Evolutionary conservation across 2,888 invertebrate species (phyloP).

Genomic region (Anaspis maculata): DNA sequence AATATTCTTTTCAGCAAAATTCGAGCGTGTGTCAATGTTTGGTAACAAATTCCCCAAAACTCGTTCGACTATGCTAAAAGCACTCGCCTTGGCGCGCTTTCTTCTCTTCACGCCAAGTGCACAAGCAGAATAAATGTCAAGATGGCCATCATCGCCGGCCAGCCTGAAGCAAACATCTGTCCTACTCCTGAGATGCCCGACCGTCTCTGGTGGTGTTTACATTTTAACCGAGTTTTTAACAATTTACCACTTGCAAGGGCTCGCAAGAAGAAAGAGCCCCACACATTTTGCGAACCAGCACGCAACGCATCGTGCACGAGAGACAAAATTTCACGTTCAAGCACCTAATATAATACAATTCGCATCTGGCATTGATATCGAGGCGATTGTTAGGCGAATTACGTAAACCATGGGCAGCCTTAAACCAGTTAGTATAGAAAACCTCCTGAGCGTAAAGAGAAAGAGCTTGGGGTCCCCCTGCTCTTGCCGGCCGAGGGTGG

Average conservation of each 20-base stretch:
- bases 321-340: conserved; percentile 2
- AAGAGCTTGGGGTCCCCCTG: conserved; percentile 14
- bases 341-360: conserved; percentile 17
- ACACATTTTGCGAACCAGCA: too few species aligned
- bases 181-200: conserved; percentile 5
- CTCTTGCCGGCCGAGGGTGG: conserved; percentile 23
- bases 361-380: conserved; percentile 43
- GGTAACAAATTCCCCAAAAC: conserved; percentile 9
- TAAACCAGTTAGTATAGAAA: conserved; percentile 43
- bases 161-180: conserved; percentile 2
- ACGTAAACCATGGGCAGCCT: conserved; percentile 38
- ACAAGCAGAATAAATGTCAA: conserved; percentile 20
- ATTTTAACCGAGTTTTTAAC: too few species aligned
- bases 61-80: conserved; percentile 7
- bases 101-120: conserved; percentile 19
- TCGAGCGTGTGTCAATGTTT: conserved; percentile 7
- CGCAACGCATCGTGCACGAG: too few species aligned
- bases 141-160: conserved; percentile 17
- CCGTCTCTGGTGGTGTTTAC: too few species aligned
- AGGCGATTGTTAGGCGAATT: conserved; percentile 36
- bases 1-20: too few species aligned
- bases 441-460: conserved; percentile 39
- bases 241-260: too few species aligned
- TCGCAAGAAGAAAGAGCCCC: too few species aligned
- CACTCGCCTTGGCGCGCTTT: conserved; percentile 13